Conservation (phyloP, 1,140 invertebrate species). For the Uloborus diversus region DNA sequence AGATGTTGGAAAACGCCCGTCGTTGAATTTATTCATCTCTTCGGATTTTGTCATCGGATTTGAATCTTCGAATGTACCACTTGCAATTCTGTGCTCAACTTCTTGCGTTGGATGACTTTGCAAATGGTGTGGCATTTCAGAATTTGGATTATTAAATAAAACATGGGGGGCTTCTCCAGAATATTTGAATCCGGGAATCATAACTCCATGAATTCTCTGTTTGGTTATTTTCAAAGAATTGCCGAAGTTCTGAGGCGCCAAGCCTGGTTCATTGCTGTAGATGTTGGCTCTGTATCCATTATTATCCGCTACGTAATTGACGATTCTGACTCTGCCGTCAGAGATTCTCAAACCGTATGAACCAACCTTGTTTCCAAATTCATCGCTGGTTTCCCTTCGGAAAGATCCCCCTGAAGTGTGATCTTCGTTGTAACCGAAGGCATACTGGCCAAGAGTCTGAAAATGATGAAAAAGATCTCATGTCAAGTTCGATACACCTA, state of each 20-base stretch:
- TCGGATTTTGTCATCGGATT: too few species aligned
- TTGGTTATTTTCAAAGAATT: neutral
- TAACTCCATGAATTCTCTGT: neutral
- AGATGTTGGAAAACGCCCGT: too few species aligned
- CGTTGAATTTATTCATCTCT: too few species aligned
- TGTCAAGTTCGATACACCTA: too few species aligned
- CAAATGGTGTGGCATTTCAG: too few species aligned
- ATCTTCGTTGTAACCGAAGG: constrained; percentile 61
- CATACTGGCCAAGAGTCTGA: constrained; percentile 57
- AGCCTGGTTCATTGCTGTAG: constrained; percentile 41
- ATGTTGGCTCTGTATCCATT: constrained; percentile 56
- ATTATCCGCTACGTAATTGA: constrained; percentile 60
- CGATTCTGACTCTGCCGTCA: constrained; percentile 60
- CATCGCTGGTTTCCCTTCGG: constrained; percentile 58
- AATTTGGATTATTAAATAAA: too few species aligned
- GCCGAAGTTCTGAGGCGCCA: neutral
- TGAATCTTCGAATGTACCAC: too few species aligned
- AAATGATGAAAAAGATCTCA: neutral
- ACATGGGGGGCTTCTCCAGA: constrained; percentile 1
- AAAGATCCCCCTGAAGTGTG: constrained; percentile 61
- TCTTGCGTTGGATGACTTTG: too few species aligned
- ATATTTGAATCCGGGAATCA: constrained; percentile 1
- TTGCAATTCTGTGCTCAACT: too few species aligned
- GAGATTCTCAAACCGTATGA: constrained; percentile 59
- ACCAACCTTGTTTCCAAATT: constrained; percentile 59